Base-by-base conservation (phyloP, 2,113 vertebrate genomes). In the Polypterus senegalus region DNA sequence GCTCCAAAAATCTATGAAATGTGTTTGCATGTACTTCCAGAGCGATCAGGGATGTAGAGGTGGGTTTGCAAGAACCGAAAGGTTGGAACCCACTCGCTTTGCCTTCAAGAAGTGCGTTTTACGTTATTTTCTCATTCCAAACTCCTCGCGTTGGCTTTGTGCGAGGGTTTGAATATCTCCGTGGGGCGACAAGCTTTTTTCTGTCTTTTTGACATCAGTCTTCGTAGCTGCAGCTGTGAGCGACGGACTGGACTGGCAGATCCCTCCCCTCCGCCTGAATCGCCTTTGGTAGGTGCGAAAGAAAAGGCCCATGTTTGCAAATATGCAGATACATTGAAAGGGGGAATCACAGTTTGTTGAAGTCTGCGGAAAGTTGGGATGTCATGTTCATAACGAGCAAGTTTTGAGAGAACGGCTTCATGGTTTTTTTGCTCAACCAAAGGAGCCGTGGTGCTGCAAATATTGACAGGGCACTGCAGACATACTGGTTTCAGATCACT, bases 21-120 rank as follows among this genome's bases (percentile, higher is more conserved):
- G 86, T 85, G 87, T 83, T 89, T 85, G 85, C 83, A 84, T 85
- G 87, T 87, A 83, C 84, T 84, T 84, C 83, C 86, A 70, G 72
- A 73, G 85, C 82, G 73, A 83, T 81, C 79, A 77, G 83, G 86
- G 88, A 89, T 89, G 90, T 88, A 92, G 91, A 93, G 89, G 91
- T 87, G 89, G 89, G 84, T 86, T 84, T 72, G 81, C 77, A 66
- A 84, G 84, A 77, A 82, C 73, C 76, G 83, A 85, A 81, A 81
- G 81, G 83, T 82, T 80, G 81, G 81, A 86, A 79, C 85, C 84
- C 84, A 83, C 81, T 82, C 84, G 85, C 78, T 83, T n/a, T 82
- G 83, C 81, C 78, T 77, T 76, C 72, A 75, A 82, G 81, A 83
- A 86, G 84, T 86, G 71, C 81, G 74, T 78, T 82, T 81, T 79